phyloP scores from a whole-genome alignment of 1,140 invertebrate species.

The Drosophila bifasciata region DNA sequence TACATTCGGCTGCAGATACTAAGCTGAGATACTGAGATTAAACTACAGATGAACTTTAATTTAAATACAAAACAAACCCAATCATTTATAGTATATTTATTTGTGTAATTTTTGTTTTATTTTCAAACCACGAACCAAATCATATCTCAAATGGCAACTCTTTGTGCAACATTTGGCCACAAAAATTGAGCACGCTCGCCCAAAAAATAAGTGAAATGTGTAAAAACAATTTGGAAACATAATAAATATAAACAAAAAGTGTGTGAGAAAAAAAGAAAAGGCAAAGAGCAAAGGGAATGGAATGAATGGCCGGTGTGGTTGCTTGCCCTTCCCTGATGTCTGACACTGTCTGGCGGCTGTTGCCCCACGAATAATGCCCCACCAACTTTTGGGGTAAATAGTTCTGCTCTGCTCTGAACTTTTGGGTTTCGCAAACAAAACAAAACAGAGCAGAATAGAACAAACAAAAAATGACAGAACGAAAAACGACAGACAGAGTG shows the following conservation, averaged over 20 bases:
- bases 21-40: no score
- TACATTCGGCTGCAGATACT: no score
- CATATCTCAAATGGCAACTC: not conserved
- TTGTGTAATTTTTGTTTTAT: no score
- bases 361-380: conserved; percentile 11
- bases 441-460: no score
- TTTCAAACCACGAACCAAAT: not conserved
- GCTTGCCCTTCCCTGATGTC: no score
- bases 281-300: no score
- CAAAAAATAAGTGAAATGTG: conserved; percentile 13
- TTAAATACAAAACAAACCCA: no score
- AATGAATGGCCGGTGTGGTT: no score
- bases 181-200: not conserved
- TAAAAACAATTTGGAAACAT: conserved; percentile 28
- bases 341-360: not conserved
- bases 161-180: not conserved
- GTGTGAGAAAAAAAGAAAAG: no score
- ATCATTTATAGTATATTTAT: no score
- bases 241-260: conserved; percentile 14
- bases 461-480: not conserved
- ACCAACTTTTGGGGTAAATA: conserved; percentile 34
- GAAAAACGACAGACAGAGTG: not conserved
- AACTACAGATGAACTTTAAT: no score
- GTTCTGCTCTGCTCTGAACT: conserved; percentile 24
- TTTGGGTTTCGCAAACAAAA: not conserved